Evolutionary conservation across 2,888 invertebrate genomes (phyloP), one percentile per base, ranked within the genome.

Genomic region (Rhagium mordax): DNA sequence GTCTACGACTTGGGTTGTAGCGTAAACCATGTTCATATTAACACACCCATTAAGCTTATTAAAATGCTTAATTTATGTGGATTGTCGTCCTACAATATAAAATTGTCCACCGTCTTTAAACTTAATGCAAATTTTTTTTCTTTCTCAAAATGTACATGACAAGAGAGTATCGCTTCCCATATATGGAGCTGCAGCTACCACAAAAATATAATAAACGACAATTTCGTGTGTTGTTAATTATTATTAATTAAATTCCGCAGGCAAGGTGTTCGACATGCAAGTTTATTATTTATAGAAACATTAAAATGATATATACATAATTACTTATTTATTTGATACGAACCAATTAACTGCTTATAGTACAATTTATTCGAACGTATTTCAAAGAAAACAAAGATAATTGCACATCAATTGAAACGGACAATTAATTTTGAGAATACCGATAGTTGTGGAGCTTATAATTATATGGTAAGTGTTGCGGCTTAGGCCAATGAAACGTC

Each of bases 261-360:
- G 65, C 65, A 65, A 65, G 65, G 65, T 65, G 65, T 65, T 53
- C 53, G 53, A 65, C 65, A 55, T 55, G 65, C 65, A 65, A 65
- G 41, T 21, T 20, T 65, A 33, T 65, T 65, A 65, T 65, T 65
- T 65, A 65, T 65, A 53, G 53, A 33, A 53, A 65, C 53, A 53
- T 65, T 65, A 65, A 65, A 65, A 53, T 41, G 65, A 65, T 65
- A 65, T 41, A 53, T 15, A 5, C 8, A 20, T 53, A 65, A 65
- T 53, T 33, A 20, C 65, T 29, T 53, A 20, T 53, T 53, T 65
- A 53, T 53, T 65, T 20, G 33, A 53, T 18, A 53, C 18, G 29
- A 20, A 41, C 53, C 33, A 65, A 65, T 65, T 65, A 24, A 20
- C 29, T 20, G 55, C 27, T 60, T 18, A 6, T n/a, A 18, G 13